Conservation (phyloP, 1,140 invertebrate genomes). For the Rhagoletis pomonella region DNA sequence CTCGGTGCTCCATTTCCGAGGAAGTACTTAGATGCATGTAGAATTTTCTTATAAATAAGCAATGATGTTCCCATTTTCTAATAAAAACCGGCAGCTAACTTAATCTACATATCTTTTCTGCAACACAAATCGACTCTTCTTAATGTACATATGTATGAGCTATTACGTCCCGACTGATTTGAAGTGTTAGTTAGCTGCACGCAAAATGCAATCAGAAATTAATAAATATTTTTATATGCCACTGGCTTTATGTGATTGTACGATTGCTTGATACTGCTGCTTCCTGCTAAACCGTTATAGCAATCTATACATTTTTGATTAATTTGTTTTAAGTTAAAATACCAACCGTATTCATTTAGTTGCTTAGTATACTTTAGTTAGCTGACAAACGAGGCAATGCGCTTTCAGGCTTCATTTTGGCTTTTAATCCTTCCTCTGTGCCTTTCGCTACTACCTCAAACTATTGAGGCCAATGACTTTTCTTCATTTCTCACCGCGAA, state of each 20-base stretch:
- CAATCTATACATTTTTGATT: not conserved
- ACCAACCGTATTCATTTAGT: not conserved
- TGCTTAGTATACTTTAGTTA: constrained; percentile 4
- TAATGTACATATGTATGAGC: not conserved
- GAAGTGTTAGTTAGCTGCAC: constrained; percentile 2
- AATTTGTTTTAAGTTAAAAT: constrained; percentile 12
- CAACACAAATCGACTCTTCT: not conserved
- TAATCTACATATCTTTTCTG: not conserved
- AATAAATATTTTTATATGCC: constrained; percentile 29
- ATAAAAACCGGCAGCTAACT: no score
- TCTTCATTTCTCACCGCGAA: constrained; percentile 82
- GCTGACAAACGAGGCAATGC: not conserved
- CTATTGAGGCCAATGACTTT: constrained; percentile 77
- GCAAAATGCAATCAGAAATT: constrained; percentile 50
- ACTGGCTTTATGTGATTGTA: not conserved
- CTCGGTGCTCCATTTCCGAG: no score
- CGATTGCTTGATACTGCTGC: not conserved
- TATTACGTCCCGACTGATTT: not conserved
- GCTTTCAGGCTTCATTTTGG: not conserved
- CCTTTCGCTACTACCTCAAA: not conserved
- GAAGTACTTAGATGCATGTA: no score
- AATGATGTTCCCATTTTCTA: no score
- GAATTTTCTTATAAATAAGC: no score
- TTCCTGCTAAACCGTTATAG: not conserved
- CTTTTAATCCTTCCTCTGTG: not conserved